Conservation (phyloP, 2,113 vertebrate genomes). For the Australoheros scitulus region DNA sequence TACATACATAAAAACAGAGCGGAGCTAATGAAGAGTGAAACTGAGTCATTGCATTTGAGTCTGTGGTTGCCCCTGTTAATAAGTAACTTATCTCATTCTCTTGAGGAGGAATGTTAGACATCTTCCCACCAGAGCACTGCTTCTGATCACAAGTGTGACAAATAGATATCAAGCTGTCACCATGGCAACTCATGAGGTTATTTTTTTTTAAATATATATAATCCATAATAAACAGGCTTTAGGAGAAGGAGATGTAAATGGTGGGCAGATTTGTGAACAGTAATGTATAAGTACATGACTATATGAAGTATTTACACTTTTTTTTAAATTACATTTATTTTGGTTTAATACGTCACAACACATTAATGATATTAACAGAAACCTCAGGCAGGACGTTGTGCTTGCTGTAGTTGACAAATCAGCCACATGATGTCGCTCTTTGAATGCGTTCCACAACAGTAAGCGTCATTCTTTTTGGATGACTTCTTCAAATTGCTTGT, state of each 20-base stretch:
- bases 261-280: not conserved
- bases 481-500: not conserved
- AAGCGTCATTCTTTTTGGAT: not conserved
- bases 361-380: too few relatives aligned
- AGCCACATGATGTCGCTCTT: constrained; percentile 87
- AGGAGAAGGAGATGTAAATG: not conserved
- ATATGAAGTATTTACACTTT: not conserved
- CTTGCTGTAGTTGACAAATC: not conserved
- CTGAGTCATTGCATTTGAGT: constrained; percentile 45
- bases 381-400: not conserved
- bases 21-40: constrained; percentile 16
- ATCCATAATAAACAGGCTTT: not conserved
- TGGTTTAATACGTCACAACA: not conserved
- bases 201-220: constrained; percentile 43
- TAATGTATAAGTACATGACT: not conserved
- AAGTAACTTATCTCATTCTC: constrained; percentile 80
- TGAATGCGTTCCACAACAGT: constrained; percentile 49
- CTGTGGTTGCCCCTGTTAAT: constrained; percentile 83
- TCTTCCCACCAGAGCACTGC: constrained; percentile 37
- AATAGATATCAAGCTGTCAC: constrained; percentile 83
- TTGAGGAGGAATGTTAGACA: constrained; percentile 78
- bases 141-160: constrained; percentile 89
- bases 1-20: not conserved
- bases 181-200: constrained; percentile 83
- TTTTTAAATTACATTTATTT: not conserved